Conservation (phyloP, 2,113 vertebrate species). For the Rhynchopsitta pachyrhyncha region DNA sequence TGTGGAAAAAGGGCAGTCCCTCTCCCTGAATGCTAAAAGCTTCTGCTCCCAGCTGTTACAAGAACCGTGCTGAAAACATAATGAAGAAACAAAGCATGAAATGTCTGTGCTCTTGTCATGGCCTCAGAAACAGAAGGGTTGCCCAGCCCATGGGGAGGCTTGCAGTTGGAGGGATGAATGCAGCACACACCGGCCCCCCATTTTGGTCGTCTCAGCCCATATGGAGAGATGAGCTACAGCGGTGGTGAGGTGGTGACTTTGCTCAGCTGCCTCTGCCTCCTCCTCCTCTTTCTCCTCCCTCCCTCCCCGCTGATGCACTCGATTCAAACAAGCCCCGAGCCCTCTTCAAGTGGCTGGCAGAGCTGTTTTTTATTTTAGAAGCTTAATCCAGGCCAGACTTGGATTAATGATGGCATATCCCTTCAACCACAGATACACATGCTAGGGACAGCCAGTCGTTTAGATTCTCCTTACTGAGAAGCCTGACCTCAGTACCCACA, state of each 20-base stretch:
- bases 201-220: not conserved
- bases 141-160: not conserved
- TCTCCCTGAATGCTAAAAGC: not conserved
- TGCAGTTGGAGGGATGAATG: not conserved
- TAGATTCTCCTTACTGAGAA: conserved; percentile 51
- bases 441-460: conserved; percentile 55
- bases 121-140: not conserved
- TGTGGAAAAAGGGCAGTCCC: rapidly evolving
- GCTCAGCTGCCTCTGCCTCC: not conserved
- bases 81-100: not conserved
- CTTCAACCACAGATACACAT: conserved; percentile 70
- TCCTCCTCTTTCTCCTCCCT: not conserved
- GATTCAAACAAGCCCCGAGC: not conserved
- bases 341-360: conserved; percentile 55
- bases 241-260: not conserved
- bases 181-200: not conserved
- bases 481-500: conserved; percentile 55
- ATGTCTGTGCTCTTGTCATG: not conserved
- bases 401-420: conserved; percentile 54
- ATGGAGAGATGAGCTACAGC: not conserved
- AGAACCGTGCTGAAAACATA: rapidly evolving
- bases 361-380: conserved; percentile 75
- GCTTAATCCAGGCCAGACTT: conserved; percentile 69
- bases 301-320: not conserved
- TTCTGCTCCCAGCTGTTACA: not conserved